Percentiles rank a stretch among this genome's conserved stretches.
Evolutionary conservation across 2,888 invertebrate genomes (phyloP).

Genomic region (Ariolimax columbianus): DNA sequence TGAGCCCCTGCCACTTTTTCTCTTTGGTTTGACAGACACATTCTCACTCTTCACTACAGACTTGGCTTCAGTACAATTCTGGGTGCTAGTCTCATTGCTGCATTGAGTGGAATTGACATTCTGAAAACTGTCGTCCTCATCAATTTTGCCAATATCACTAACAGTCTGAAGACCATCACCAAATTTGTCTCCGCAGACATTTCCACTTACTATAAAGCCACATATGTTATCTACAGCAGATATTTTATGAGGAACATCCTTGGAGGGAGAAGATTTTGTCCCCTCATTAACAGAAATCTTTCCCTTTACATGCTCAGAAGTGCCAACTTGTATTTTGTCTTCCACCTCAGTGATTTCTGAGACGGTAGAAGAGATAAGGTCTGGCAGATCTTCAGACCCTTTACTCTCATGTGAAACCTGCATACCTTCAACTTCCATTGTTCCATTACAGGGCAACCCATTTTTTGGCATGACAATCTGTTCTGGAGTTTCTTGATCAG

Average conservation of each 20-base stretch:
- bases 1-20: background rate
- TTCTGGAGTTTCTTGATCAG: background rate
- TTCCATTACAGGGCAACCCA: conserved; percentile 18
- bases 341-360: background rate
- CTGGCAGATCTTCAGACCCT: background rate
- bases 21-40: no score
- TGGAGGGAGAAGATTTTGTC: background rate
- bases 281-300: background rate
- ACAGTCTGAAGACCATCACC: background rate
- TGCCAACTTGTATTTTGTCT: background rate
- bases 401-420: background rate
- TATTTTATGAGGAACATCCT: background rate
- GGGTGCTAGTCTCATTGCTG: background rate
- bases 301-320: background rate
- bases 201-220: background rate
- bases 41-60: background rate
- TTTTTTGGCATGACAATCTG: background rate
- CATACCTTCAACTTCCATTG: background rate
- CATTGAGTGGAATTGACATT: background rate
- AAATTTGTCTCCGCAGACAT: background rate
- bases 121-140: background rate
- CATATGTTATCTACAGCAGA: background rate
- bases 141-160: background rate
- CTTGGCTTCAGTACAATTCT: no score
- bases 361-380: background rate